Conservation (phyloP, 1,140 invertebrate species). For the Eupeodes corollae region DNA sequence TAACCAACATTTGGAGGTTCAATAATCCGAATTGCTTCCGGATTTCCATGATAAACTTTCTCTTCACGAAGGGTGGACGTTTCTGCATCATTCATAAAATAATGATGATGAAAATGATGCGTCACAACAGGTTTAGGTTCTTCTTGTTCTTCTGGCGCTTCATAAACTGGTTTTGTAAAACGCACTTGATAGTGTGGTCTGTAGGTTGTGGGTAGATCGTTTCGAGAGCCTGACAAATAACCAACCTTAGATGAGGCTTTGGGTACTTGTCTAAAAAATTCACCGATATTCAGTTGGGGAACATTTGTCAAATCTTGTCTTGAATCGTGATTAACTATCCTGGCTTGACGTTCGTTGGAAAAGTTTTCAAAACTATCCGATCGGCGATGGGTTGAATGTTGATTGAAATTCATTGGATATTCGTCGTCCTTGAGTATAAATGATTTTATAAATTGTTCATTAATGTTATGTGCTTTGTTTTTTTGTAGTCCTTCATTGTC, state of each 20-base stretch:
- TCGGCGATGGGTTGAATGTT: not conserved
- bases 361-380: too few relatives aligned
- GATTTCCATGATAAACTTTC: too few relatives aligned
- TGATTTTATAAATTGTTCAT: conserved; percentile 11
- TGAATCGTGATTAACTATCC: not conserved
- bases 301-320: not conserved
- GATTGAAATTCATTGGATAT: conserved; percentile 21
- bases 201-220: conserved; percentile 23
- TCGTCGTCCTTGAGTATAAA: conserved; percentile 32
- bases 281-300: conserved; percentile 27
- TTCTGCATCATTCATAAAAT: conserved; percentile 21
- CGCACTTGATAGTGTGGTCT: conserved; percentile 23
- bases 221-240: conserved; percentile 7
- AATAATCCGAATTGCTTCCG: too few relatives aligned
- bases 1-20: too few relatives aligned
- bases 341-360: too few relatives aligned
- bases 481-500: not conserved
- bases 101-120: conserved; percentile 38
- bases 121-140: conserved; percentile 13
- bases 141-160: not conserved
- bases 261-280: conserved; percentile 16
- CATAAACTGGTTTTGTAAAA: conserved; percentile 11
- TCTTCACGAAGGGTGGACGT: too few relatives aligned
- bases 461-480: conserved; percentile 4
- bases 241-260: conserved; percentile 1